phyloP scores from a whole-genome alignment of 2,888 invertebrate species.

The Volucella zonaria region DNA sequence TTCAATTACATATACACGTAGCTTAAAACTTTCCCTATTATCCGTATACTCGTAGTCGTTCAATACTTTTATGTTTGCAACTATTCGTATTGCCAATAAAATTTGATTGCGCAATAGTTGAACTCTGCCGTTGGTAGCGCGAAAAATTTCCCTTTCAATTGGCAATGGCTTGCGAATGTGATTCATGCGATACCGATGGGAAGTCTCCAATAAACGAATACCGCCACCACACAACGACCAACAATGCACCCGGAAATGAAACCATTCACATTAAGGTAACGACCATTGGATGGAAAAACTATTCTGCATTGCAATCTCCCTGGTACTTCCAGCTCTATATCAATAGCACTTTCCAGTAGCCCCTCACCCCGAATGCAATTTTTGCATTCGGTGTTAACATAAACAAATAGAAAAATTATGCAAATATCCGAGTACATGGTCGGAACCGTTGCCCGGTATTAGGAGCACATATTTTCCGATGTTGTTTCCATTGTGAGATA shows the following conservation, averaged over 20 bases:
- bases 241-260: slow-evolving; percentile 51
- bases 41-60: too few relatives aligned
- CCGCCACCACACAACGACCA: slow-evolving; percentile 3
- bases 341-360: not conserved
- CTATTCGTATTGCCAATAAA: slow-evolving; percentile 17
- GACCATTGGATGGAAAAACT: slow-evolving; percentile 29
- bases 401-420: slow-evolving; percentile 53
- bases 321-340: not conserved
- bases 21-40: too few relatives aligned
- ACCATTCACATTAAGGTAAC: slow-evolving; percentile 51
- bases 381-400: slow-evolving; percentile 46
- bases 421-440: slow-evolving; percentile 19
- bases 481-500: slow-evolving; percentile 47
- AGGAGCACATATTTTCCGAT: slow-evolving; percentile 42
- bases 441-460: not conserved
- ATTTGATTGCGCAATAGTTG: slow-evolving; percentile 15
- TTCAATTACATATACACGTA: too few relatives aligned
- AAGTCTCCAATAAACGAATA: slow-evolving; percentile 32
- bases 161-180: slow-evolving; percentile 2
- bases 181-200: slow-evolving; percentile 19
- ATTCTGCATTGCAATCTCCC: slow-evolving; percentile 13
- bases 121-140: not conserved
- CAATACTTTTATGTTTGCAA: not conserved
- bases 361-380: not conserved
- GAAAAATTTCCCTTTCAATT: slow-evolving; percentile 49